Evolutionary conservation across 1,140 invertebrate species (phyloP).

Genomic region (Lethrus apterus): DNA sequence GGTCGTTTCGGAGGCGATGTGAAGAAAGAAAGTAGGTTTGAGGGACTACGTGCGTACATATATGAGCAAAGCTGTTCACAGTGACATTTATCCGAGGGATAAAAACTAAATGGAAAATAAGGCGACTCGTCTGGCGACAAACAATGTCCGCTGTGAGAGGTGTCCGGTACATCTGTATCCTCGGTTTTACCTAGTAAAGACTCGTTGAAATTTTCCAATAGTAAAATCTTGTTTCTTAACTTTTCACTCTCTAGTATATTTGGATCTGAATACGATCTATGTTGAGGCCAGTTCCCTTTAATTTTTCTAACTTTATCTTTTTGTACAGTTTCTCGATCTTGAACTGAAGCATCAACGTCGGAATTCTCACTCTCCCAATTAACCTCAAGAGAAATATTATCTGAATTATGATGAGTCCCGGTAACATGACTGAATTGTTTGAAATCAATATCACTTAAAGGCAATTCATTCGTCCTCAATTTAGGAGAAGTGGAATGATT

Average conservation of each 20-base stretch:
- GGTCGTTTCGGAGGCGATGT: constrained; percentile 27
- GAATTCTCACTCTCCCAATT: constrained; percentile 29
- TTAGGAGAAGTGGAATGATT: constrained; percentile 39
- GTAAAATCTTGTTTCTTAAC: constrained; percentile 25
- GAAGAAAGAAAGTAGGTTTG: constrained; percentile 42
- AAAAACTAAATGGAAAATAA: constrained; percentile 28
- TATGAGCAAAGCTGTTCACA: constrained; percentile 27
- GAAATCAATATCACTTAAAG: constrained; percentile 49
- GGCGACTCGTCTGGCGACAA: constrained; percentile 11
- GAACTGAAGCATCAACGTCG: constrained; percentile 1
- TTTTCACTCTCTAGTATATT: constrained; percentile 35
- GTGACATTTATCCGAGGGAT: constrained; percentile 26
- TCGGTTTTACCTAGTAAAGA: constrained; percentile 16
- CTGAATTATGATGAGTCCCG: constrained; percentile 26
- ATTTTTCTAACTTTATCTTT: background rate
- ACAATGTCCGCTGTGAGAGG: no score
- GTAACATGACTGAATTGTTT: constrained; percentile 20
- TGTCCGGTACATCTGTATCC: no score
- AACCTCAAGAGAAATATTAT: constrained; percentile 29
- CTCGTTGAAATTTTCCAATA: constrained; percentile 28
- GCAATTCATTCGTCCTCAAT: constrained; percentile 50
- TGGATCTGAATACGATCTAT: constrained; percentile 38
- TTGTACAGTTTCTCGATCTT: background rate
- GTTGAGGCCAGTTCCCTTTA: constrained; percentile 19
- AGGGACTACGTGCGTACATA: constrained; percentile 37